Base-by-base conservation (phyloP, 2,113 vertebrate genomes). In the Datnioides undecimradiatus region DNA sequence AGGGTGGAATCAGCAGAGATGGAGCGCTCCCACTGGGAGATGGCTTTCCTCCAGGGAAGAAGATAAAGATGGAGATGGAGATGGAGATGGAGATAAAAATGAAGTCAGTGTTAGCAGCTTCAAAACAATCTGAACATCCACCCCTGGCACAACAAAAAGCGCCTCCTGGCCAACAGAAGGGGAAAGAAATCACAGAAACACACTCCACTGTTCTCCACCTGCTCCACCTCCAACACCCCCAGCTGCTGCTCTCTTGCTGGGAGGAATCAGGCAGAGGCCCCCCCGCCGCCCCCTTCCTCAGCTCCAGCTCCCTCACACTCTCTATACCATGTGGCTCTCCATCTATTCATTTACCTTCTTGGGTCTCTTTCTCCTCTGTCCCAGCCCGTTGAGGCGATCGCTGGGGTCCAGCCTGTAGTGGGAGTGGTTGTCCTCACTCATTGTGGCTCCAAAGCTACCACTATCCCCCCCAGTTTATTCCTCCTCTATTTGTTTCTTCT, bases 301-400 rank as follows among this genome's bases (percentile, higher is more conserved):
- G 6, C 45, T 43, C 41, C 41, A 27, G 62, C 21, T 45, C 63
- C 40, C 29, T 38, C 77, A 52, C 41, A 29, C 72, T 19, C 54
- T 58, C 17, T 13, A 3, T 3, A 63, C 80, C 83, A 87, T 73
- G 76, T 88, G 85, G 45, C n/a, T 75, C 55, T 80, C 52, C 79
- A 57, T 85, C 76, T 54, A 31, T 48, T 70, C 62, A 34, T 90
- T 86, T 96, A 98, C 98, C 98, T 98, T 98, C 88, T 95, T 97
- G 87, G 98, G 97, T 93, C 93, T 95, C 85, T 96, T 98, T 48
- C 95, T 96, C 43, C 95, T 86, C 90, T 96, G 96, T 14, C 92
- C 96, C 41, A 95, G 86, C 36, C 97, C 97, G 16, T 97, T 98
- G 84, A 95, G 95, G 72, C 95, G 96, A 86, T 98, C 98, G 1